These are phyloP conservation scores for Ameiurus melas DNA, from an alignment of 2,113 vertebrate species.

Conservation along the genomic window DNA sequence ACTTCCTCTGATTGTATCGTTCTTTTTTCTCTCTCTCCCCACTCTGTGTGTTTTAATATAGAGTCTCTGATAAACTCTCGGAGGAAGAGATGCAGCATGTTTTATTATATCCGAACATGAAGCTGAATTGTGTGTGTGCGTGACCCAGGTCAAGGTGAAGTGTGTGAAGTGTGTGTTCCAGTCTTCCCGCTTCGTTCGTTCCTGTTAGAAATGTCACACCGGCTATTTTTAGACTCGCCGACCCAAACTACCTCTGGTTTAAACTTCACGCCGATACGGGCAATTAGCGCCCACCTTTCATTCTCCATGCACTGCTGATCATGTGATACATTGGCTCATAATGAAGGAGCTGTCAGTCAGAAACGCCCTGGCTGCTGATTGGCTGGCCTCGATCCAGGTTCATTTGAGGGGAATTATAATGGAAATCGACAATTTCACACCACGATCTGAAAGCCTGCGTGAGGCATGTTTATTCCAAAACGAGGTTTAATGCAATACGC, in stretches of 20 bases:
- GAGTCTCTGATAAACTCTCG: conserved; percentile 34
- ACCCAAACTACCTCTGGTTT: conserved; percentile 21
- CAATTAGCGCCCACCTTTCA: conserved; percentile 40
- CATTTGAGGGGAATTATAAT: conserved; percentile 38
- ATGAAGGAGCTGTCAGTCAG: conserved; percentile 33
- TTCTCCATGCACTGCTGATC: conserved; percentile 34
- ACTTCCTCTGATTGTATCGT: conserved; percentile 52
- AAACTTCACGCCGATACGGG: conserved; percentile 27
- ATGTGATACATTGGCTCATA: conserved; percentile 38
- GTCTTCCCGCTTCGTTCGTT: neutral
- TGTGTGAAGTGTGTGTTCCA: neutral
- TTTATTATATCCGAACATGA: neutral
- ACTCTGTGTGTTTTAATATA: conserved; percentile 13
- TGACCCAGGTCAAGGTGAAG: conserved; percentile 16
- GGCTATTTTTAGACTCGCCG: neutral
- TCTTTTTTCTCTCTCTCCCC: neutral
- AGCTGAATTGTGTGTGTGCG: neutral
- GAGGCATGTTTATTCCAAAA: conserved; percentile 25
- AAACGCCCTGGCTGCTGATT: conserved; percentile 1
- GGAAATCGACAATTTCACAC: conserved; percentile 40
- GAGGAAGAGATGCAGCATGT: conserved; percentile 2
- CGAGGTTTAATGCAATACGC: conserved; percentile 18
- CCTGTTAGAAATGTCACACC: neutral
- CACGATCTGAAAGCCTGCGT: neutral
- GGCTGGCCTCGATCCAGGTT: conserved; percentile 33